Base-by-base conservation (phyloP, 2,113 vertebrate species). In the Caretta caretta region DNA sequence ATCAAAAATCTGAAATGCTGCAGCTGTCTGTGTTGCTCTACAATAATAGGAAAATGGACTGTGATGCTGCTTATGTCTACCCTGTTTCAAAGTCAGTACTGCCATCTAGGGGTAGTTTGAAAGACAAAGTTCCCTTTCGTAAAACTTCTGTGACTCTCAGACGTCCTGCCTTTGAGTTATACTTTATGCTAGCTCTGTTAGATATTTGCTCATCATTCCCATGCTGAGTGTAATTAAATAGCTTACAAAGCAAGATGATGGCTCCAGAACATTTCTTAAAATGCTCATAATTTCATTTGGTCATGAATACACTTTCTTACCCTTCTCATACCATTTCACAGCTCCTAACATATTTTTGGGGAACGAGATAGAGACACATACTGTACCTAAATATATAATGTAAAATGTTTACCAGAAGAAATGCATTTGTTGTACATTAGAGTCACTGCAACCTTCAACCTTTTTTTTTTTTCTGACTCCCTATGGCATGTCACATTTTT, bases 61-160 rank as follows among this genome's bases (percentile, higher is more conserved):
- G 6, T 9, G 0, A 0, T 56, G 19, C 24, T 62, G 20, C 6
- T 5, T 29, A 29, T 81, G 25, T 35, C 53, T 19, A 50, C 2
- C 1, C 38, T 42, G 12, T 85, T 95, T 87, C 78, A 92, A 92
- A 59, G 90, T 86, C 54, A 38, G 16, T 80, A 75, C 53, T 87
- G 86, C 94, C 97, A 97, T 93, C 97, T 97, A 94, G 87, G 76
- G 97, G 81, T 54, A 49, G 5, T 24, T 25, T 4, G 35, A 53
- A 75, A 42, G 7, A 92, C 25, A 7, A 3, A 48, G 8, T 13
- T 8, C 31, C 3, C 42, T 62, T 13, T 10, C 27, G 5, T 76
- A 75, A 86, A 5, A 86, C 5, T 3, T 13, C 24, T 3, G 14
- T 2, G 10, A 8, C 65, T 49, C 38, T 72, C 4, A 1, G 42